Evolutionary conservation across 2,888 invertebrate species (phyloP).

Genomic region (Hermodice carunculata): DNA sequence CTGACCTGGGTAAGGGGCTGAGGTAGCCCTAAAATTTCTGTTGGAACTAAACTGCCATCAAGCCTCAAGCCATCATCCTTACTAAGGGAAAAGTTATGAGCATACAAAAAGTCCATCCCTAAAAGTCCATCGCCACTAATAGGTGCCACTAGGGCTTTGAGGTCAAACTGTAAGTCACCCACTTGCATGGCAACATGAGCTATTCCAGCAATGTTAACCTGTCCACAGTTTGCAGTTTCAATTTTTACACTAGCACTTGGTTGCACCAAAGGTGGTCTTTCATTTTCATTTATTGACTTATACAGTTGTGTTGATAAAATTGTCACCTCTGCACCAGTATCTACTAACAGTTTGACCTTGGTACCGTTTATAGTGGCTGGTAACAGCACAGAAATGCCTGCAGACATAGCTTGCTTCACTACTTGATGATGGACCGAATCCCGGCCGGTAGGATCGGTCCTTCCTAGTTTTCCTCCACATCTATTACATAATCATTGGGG

Average conservation of each 20-base stretch:
- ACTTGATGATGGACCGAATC: conserved; percentile 11
- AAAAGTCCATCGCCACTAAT: conserved; percentile 32
- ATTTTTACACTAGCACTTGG: not conserved
- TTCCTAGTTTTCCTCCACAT: conserved; percentile 21
- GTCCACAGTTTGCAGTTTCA: not conserved
- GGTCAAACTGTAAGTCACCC: conserved; percentile 23
- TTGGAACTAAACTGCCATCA: no score
- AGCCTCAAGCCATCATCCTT: not conserved
- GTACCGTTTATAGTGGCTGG: conserved; percentile 9
- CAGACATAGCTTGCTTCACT: not conserved
- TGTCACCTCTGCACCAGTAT: conserved; percentile 25
- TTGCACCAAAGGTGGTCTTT: not conserved
- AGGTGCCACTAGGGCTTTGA: conserved; percentile 22
- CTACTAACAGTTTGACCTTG: conserved; percentile 17
- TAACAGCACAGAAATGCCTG: conserved; percentile 14
- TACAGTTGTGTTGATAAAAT: conserved; percentile 13
- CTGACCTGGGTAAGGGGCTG: no score
- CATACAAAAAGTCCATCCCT: conserved; percentile 19
- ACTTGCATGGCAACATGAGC: not conserved
- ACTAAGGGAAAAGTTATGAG: conserved; percentile 6
- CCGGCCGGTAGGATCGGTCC: conserved; percentile 31
- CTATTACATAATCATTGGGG: not conserved
- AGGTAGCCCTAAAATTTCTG: no score
- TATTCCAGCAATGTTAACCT: not conserved
- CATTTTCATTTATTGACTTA: not conserved